These are phyloP conservation scores for Plusia festucae DNA, from an alignment of 2,888 invertebrate species.

Conservation along the genomic window DNA sequence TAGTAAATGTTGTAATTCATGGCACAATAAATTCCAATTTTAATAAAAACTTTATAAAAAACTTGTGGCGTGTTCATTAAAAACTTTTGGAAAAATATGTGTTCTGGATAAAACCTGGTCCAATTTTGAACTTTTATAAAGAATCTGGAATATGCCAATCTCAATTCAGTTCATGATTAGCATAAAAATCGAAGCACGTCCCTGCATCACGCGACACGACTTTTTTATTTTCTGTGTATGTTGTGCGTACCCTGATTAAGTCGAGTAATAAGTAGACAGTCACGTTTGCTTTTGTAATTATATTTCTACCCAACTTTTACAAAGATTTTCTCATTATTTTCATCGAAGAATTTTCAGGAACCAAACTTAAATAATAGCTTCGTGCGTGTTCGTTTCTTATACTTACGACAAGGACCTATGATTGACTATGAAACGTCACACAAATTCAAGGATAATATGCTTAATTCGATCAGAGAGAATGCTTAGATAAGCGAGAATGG, in stretches of 20 bases:
- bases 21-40: constrained; percentile 10
- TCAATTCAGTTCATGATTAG: constrained; percentile 52
- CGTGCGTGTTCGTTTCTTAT: no score
- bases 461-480: neutral
- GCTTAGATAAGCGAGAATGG: neutral
- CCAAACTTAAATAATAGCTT: no score
- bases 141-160: constrained; percentile 48
- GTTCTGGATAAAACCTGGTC: constrained; percentile 11
- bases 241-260: constrained; percentile 8
- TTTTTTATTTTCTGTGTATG: constrained; percentile 25
- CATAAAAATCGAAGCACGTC: constrained; percentile 60
- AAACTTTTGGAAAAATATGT: constrained; percentile 30
- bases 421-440: no score
- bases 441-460: neutral
- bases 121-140: constrained; percentile 44
- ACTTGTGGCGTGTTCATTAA: constrained; percentile 6
- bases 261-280: neutral
- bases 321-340: no score
- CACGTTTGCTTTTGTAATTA: constrained; percentile 4
- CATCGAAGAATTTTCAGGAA: no score
- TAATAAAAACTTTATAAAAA: constrained; percentile 7
- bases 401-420: no score
- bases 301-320: neutral
- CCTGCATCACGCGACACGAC: constrained; percentile 15
- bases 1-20: neutral